Base-by-base conservation (phyloP, 2,888 invertebrate genomes). In the Agriopis aurantiaria region DNA sequence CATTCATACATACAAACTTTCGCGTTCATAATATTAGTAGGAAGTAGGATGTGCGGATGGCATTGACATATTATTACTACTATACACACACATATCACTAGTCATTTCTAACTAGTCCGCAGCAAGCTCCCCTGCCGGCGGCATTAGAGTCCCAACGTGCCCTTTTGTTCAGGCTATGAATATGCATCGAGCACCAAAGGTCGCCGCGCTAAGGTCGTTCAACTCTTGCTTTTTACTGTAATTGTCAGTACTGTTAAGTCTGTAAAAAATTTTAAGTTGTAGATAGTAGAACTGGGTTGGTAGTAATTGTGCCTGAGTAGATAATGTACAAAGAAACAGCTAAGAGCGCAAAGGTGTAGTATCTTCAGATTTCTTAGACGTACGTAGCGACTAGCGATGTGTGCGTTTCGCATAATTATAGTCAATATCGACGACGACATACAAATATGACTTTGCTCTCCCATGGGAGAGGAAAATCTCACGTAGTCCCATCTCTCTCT, bases 161-260 rank as follows among this genome's bases (percentile, higher is more conserved):
- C 69, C 69, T 75, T 68, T 75, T 69, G 75, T 75, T 69, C 68
- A 48, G 57, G 10, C 46, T 53, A 72, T 75, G 75, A 75, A 75
- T 75, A 75, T 71, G 75, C 73, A 75, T 66, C 68, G 59, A 68
- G 68, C 65, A 56, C 49, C 75, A 76, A 76, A 75, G 76, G 76
- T 76, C 75, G 76, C 64, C n/a, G 23, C 46, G 56, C 52, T 45
- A 46, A 69, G 75, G 61, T 65, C 73, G 68, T 63, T 74, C 71
- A 75, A 73, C 74, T 68, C 59, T 57, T 56, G 51, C 61, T 73
- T 60, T 65, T 66, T 65, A 65, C 68, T 69, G 69, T 62, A 68
- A 71, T 51, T 64, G 55, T 59, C 41, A 61, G 62, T 65, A 69
- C 69, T 65, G 69, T 63, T 70, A 62, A 17, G 17, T 53, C 57